Conservation (phyloP, 2,888 invertebrate species). For the Gryllus longicercus region DNA sequence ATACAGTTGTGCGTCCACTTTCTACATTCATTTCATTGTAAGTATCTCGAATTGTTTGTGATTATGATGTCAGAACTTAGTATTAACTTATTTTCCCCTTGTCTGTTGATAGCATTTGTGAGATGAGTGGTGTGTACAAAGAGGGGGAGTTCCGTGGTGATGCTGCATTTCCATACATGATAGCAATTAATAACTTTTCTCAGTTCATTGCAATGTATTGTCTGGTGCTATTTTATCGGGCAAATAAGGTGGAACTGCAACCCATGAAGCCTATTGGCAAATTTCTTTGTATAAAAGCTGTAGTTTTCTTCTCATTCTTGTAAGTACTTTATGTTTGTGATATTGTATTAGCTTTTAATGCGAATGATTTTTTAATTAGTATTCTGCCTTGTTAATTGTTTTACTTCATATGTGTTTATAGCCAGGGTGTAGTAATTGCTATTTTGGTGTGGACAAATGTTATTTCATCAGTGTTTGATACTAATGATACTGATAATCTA, state of each 20-base stretch:
- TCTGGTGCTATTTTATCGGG: slow-evolving; percentile 87
- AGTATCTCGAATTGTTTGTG: slow-evolving; percentile 46
- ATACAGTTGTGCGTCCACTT: slow-evolving; percentile 85
- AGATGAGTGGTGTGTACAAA: slow-evolving; percentile 78
- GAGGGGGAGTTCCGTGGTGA: slow-evolving; percentile 85
- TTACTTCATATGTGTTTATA: slow-evolving; percentile 45
- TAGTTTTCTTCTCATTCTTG: slow-evolving; percentile 98
- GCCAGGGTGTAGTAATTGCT: slow-evolving; percentile 89
- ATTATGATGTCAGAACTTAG: background rate
- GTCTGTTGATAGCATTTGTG: slow-evolving; percentile 67
- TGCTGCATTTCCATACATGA: slow-evolving; percentile 85
- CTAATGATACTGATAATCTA: slow-evolving; percentile 62
- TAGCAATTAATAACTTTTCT: slow-evolving; percentile 83
- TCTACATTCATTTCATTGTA: slow-evolving; percentile 87
- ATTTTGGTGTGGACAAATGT: slow-evolving; percentile 78
- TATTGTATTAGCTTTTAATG: background rate
- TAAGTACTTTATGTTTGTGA: slow-evolving; percentile 55
- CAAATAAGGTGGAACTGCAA: slow-evolving; percentile 77
- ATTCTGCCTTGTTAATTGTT: background rate
- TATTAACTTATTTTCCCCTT: slow-evolving; percentile 26
- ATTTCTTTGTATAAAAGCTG: slow-evolving; percentile 94
- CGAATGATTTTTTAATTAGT: background rate
- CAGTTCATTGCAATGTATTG: slow-evolving; percentile 97
- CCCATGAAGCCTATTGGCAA: slow-evolving; percentile 94
- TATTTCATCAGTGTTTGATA: slow-evolving; percentile 72